Base-by-base conservation (phyloP, 1,140 invertebrate species). In the Brachionus sp. region DNA sequence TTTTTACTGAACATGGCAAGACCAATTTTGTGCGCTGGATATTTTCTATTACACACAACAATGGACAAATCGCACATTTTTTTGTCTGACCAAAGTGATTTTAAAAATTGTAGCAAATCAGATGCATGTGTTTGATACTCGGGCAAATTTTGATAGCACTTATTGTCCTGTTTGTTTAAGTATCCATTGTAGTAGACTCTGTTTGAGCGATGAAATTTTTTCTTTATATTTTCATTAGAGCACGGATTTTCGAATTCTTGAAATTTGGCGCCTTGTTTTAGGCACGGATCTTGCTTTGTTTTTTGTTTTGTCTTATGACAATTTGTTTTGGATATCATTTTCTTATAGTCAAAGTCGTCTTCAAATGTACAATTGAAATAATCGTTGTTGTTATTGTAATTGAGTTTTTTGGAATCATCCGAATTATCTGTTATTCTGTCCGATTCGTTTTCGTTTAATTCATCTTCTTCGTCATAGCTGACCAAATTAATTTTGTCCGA, bases 61-160 rank as follows among this genome's bases (percentile, higher is more conserved):
- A 84, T 53, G n/a, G 70, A 66, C n/a, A 84, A 33, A 19, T 84
- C 84, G 53, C 84, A 84, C 77, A 84, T 80, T 19, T 57, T 80
- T 39, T 84, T 73, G 16, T 82, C 46, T 0, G 73, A 62, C 84
- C 84, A 84, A 0, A 80, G 42, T 1, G 42, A 66, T 33, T 84
- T 66, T 35, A 84, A 46, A 39, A 77, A 80, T 16, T 84, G 42
- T 5, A 84, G 53, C 39, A 75, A 46, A 25, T 75, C 70, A 50
- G 70, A 75, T 0, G 70, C 70, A 75, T 75, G 70, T 10, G 39
- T 29, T 44, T 75, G 39, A n/a, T 75, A 75, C 44, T 75, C 39
- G 3, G 70, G 70, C 2, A 44, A 25, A 46, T 23, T 75, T 46
- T 44, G 33, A 16, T 70, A 75, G 44, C 42, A 75, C 44, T 75